These are phyloP conservation scores for Onychostruthus taczanowskii DNA, from an alignment of 2,113 vertebrate species.

Conservation along the genomic window DNA sequence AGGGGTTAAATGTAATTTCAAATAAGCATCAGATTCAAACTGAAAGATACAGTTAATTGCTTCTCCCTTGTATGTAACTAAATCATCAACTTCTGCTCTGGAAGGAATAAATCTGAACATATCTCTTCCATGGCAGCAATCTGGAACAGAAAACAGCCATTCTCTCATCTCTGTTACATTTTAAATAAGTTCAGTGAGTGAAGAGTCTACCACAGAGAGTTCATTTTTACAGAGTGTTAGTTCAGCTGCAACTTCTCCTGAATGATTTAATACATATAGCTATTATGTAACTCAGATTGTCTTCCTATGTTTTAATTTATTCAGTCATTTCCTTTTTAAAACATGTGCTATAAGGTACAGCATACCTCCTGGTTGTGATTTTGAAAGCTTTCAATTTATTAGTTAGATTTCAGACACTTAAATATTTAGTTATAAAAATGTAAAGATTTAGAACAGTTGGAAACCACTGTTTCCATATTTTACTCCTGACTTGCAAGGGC, in stretches of 20 bases:
- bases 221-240: constrained; percentile 63
- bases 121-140: constrained; percentile 38
- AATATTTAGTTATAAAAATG: constrained; percentile 23
- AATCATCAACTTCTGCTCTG: constrained; percentile 35
- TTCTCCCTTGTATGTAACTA: constrained; percentile 21
- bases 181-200: constrained; percentile 45
- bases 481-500: background rate
- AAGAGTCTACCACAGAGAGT: constrained; percentile 55
- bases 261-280: constrained; percentile 59
- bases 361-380: constrained; percentile 19
- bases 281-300: constrained; percentile 66
- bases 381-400: constrained; percentile 40
- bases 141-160: too few species aligned
- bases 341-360: constrained; percentile 2
- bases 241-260: constrained; percentile 66
- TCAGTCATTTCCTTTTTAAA: constrained; percentile 63
- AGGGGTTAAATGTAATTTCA: constrained; percentile 17
- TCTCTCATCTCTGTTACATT: constrained; percentile 43
- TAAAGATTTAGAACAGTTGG: constrained; percentile 19
- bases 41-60: constrained; percentile 35
- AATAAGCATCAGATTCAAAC: constrained; percentile 38
- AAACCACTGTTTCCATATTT: constrained; percentile 2
- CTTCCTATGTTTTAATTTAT: constrained; percentile 63
- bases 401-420: constrained; percentile 13
- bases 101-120: constrained; percentile 17